Base-by-base conservation (phyloP, 2,113 vertebrate species). In the Platysteira castanea region DNA sequence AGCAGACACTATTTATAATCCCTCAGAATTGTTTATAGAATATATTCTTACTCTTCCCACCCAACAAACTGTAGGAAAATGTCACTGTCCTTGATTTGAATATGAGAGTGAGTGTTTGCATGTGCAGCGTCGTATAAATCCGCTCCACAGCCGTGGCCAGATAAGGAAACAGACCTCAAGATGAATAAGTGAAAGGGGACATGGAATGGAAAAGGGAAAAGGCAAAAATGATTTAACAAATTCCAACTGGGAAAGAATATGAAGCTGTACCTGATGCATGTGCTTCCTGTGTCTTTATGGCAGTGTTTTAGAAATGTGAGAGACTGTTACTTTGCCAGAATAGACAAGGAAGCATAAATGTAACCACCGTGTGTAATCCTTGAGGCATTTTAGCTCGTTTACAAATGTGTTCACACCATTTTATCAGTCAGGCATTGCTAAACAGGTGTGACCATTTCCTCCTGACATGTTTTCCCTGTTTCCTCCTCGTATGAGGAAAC, bases 221-320 rank as follows among this genome's bases (percentile, higher is more conserved):
- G 28, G 39, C 90, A 86, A 74, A 89, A 93, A 73, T 64, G 57
- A 83, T 91, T 93, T 89, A 93, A 69, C 71, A 88, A 88, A 87
- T 80, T 88, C 68, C 47, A 79, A 82, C 74, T 82, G 71, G 63
- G 33, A 33, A 91, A 61, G 50, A 84, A 64, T 46, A 89, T 63
- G 93, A 86, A 89, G 69, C 54, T 73, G 84, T 90, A 95, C 92
- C 46, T 90, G 39, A 33, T 56, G 61, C 63, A 49, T 67, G 73
- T 95, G 93, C 67, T 97, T 97, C 95, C 96, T 96, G 97, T 49
- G 42, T 96, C 81, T 88, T 91, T 94, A 87, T 92, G 90, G 93
- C 52, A 89, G 74, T 81, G 53, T 96, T 92, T 84, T 80, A 90
- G 97, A 97, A 98, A 97, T 33, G 49, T 71, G 95, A 97, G 96